Conservation (phyloP, 2,113 vertebrate genomes). For the Cromileptes altivelis region DNA sequence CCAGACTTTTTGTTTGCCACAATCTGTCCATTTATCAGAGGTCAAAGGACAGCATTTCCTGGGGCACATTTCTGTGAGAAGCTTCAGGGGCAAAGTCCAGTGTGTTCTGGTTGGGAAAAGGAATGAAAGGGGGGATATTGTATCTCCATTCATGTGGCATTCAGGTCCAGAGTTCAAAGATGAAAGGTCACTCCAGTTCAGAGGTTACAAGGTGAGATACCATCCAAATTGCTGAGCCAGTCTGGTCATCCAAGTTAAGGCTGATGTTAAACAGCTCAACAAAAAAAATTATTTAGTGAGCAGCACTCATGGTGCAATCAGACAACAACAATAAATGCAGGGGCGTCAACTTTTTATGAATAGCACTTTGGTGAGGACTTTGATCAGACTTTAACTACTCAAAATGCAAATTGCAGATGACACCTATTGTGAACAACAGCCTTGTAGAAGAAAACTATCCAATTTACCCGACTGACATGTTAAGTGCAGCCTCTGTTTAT, state of each 20-base stretch:
- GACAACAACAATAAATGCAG: constrained; percentile 57
- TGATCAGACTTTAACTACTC: constrained; percentile 74
- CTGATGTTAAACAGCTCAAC: not conserved
- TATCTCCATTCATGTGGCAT: constrained; percentile 86
- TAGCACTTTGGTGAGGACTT: constrained; percentile 75
- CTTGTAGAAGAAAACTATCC: constrained; percentile 76
- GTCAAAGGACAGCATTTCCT: constrained; percentile 81
- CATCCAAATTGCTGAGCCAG: constrained; percentile 70
- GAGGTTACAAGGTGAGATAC: constrained; percentile 79
- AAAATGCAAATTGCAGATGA: constrained; percentile 75
- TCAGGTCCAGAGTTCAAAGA: constrained; percentile 81
- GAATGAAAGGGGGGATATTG: constrained; percentile 84
- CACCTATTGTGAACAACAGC: constrained; percentile 62
- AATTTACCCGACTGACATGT: constrained; percentile 72
- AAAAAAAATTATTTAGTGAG: not conserved
- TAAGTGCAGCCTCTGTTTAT: constrained; percentile 74
- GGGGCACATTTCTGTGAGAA: constrained; percentile 82
- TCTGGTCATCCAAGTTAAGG: constrained; percentile 44
- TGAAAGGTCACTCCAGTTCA: constrained; percentile 80
- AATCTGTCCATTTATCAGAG: constrained; percentile 60
- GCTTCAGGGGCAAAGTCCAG: constrained; percentile 81
- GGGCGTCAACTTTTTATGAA: constrained; percentile 72
- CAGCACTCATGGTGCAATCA: constrained; percentile 36
- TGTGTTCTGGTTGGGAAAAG: constrained; percentile 51
- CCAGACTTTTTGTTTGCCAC: constrained; percentile 44